A percentile compares a stretch with the other conserved stretches of the same genome.
Conservation (phyloP, 2,113 vertebrate species). For the Salvator merianae region DNA sequence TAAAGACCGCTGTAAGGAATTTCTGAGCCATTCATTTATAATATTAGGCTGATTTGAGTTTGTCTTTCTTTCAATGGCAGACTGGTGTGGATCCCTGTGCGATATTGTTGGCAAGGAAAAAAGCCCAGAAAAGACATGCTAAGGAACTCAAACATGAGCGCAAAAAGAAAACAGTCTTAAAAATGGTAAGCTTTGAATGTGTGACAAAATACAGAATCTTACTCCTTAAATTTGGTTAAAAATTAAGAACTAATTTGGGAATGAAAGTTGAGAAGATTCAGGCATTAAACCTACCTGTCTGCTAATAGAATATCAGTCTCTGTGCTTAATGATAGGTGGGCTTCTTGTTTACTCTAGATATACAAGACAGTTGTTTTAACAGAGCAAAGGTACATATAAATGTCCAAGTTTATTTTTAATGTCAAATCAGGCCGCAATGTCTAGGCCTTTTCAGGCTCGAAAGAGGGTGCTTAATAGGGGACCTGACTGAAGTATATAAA, state of each 20-base stretch:
- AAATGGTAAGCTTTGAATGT: slow-evolving; percentile 69
- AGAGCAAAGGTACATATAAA: too few species aligned
- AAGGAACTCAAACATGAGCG: slow-evolving; percentile 66
- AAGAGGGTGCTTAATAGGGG: too few species aligned
- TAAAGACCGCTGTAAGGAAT: not conserved
- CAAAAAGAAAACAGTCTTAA: slow-evolving; percentile 71
- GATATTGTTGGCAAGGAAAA: slow-evolving; percentile 76
- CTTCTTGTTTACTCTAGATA: not conserved
- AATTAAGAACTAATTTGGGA: not conserved
- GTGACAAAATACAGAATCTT: not conserved
- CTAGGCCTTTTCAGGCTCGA: too few species aligned
- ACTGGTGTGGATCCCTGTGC: slow-evolving; percentile 85
- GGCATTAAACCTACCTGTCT: not conserved
- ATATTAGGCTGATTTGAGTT: slow-evolving; percentile 5
- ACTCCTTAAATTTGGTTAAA: slow-evolving; percentile 6
- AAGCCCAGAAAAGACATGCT: slow-evolving; percentile 73
- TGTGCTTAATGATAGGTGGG: not conserved
- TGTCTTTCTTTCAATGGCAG: slow-evolving; percentile 67
- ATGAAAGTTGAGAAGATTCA: too few species aligned
- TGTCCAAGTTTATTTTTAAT: too few species aligned
- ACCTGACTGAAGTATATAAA: too few species aligned
- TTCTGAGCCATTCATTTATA: not conserved
- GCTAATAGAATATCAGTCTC: not conserved
- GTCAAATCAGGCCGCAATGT: too few species aligned
- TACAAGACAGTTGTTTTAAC: not conserved